Evolutionary conservation across 2,113 vertebrate species (phyloP), one percentile per base, ranked within the genome.

Genomic region (Cercopithecus mona): DNA sequence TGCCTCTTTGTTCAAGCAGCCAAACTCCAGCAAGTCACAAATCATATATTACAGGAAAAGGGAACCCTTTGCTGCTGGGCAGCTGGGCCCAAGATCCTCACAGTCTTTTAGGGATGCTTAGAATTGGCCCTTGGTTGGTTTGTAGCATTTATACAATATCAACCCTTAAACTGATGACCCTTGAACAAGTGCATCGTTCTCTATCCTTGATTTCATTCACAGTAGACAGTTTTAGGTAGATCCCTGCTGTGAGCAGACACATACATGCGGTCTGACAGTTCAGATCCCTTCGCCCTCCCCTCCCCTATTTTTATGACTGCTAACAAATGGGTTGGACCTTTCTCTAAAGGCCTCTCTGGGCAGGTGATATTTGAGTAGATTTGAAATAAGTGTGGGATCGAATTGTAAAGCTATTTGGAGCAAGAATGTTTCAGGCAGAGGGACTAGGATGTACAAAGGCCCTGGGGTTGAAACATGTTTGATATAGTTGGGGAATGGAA

Each of bases 201-300:
- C 57, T 48, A 13, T 2, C 35, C 72, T 64, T 52, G 70, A 66
- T 23, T 32, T 8, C n/a, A 10, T 79, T 57, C 38, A 64, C 7
- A n/a, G 8, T 14, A 50, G 89, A n/a, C 30, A 13, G 30, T 50
- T 64, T 57, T 35, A 35, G 30, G 40, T 72, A 52, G 86, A 35
- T 32, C 27, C 10, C 38, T 1, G 1, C 35, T 0, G 23, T 22
- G 35, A 25, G 11, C 22, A 16, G 40, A 73, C 68, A 1, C 30
- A 5, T 4, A 3, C n/a, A 7, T 4, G 38, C 5, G 5, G 0
- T 55, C 64, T 25, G 23, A 35, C 27, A 13, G 45, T n/a, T 48
- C 61, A 30, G 13, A 38, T 25, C 64, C 45, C 30, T 64, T 18
- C 1, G 1, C 2, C 3, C 14, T 18, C 10, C 27, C 1, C 8